Evolutionary conservation across 2,888 invertebrate genomes (phyloP), one percentile per base, ranked within the genome.

Genomic region (Fragum sueziense): DNA sequence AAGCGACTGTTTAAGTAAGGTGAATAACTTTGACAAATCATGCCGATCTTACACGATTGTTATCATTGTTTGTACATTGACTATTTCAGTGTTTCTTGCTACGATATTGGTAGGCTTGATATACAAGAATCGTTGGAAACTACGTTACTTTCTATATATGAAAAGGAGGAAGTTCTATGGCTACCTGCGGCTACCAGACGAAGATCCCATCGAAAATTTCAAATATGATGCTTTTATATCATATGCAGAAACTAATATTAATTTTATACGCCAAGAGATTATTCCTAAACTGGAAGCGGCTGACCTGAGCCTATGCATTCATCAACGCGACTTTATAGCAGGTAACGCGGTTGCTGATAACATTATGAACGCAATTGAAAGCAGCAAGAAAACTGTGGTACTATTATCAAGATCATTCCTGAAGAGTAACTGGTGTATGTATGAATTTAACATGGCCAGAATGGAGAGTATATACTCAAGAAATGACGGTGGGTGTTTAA

Each of bases 371-470:
- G 86, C 88, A 4, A 85, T 88, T 6, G 27, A 75, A 52, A 74
- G 65, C 22, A 88, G 89, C 65, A 80, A 77, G 52, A 86, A 86
- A 57, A 87, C 86, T 0, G 67, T 89, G 2, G 78, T 82, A 37
- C 25, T 88, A 14, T 29, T 89, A 17, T 80, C 86, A 7, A 59
- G 68, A 20, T 61, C 47, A 14, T 89, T 85, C 67, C 27, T 87
- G 9, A 14, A 62, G 2, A 86, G 86, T 62, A 70, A 83, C 17
- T 87, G 81, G 79, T 88, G 88, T 74, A 70, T 85, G 62, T 86
- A 84, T 59, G 89, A 89, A 73, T 83, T 88, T 27, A 80, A 85
- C 31, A 86, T 85, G 77, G 87, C 88, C 1, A 51, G 79, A 54
- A 80, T 85, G 84, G 86, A 86, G 62, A 81, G 81, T 62, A 80